Percentiles rank a stretch among this genome's conserved stretches.
phyloP scores from a whole-genome alignment of 2,888 invertebrate species.

The Arctia plantaginis region DNA sequence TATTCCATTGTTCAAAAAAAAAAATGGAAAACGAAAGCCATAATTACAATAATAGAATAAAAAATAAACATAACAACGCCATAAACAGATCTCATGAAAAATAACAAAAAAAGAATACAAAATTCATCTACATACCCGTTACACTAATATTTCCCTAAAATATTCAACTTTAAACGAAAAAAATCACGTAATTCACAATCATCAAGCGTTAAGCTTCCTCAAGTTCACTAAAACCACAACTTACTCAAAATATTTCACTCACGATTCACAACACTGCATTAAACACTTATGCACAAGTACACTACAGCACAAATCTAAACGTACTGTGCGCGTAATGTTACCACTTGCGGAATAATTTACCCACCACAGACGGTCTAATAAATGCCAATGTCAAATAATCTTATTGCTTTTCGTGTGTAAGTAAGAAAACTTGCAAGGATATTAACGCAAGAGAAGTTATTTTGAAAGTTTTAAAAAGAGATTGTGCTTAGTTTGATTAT shows the following conservation, averaged over 20 bases:
- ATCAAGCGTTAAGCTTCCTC: neutral
- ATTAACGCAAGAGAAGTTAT: neutral
- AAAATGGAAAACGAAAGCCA: too few species aligned
- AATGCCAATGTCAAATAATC: slow-evolving; percentile 52
- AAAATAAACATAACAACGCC: neutral
- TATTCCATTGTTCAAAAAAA: too few species aligned
- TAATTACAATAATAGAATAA: neutral
- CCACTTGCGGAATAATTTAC: slow-evolving; percentile 40
- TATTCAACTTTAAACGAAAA: neutral
- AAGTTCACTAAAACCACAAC: neutral
- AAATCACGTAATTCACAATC: neutral
- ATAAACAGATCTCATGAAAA: neutral
- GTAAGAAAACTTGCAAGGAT: slow-evolving; percentile 33
- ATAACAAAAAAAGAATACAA: neutral
- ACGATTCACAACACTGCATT: slow-evolving; percentile 4
- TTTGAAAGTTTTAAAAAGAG: neutral
- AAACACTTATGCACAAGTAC: slow-evolving; percentile 11
- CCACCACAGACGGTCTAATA: slow-evolving; percentile 34
- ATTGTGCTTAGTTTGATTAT: neutral
- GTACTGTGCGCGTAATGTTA: slow-evolving; percentile 43
- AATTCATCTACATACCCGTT: neutral
- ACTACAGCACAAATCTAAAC: slow-evolving; percentile 29
- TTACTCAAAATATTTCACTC: neutral
- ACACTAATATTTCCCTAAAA: neutral
- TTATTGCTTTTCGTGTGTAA: slow-evolving; percentile 34